These are phyloP conservation scores for Eulimnadia texana DNA, from an alignment of 1,140 invertebrate genomes.

Conservation along the genomic window DNA sequence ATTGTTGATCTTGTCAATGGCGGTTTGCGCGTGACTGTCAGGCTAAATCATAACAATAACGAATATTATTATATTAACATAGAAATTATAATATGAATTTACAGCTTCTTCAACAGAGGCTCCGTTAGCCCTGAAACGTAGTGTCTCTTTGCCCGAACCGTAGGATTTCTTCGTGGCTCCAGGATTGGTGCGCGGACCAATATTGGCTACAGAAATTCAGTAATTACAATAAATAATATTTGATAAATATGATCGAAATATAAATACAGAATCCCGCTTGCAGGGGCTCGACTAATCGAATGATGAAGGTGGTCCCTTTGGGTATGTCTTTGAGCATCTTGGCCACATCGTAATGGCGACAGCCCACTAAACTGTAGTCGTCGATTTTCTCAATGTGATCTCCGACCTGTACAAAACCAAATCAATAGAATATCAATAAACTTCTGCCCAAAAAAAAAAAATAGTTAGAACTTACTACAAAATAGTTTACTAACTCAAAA, in stretches of 20 bases:
- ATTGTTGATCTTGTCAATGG: constrained; percentile 76
- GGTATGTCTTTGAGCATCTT: constrained; percentile 86
- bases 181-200: constrained; percentile 49
- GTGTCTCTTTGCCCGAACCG: constrained; percentile 74
- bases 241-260: constrained; percentile 3
- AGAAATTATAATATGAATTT: constrained; percentile 23
- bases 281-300: constrained; percentile 78
- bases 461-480: not conserved
- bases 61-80: constrained; percentile 17
- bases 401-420: constrained; percentile 46
- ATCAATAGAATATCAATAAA: not conserved
- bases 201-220: constrained; percentile 39
- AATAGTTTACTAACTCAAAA: no score
- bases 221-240: not conserved
- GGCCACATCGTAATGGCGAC: constrained; percentile 90
- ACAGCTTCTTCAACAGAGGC: constrained; percentile 73
- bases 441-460: not conserved
- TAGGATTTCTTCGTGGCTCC: constrained; percentile 43
- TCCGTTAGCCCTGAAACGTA: constrained; percentile 82
- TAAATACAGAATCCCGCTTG: constrained; percentile 65
- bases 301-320: constrained; percentile 69
- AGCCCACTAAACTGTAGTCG: constrained; percentile 67
- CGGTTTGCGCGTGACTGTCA: constrained; percentile 52
- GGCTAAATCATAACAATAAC: constrained; percentile 28
- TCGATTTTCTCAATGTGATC: constrained; percentile 96